Evolutionary conservation across 2,888 invertebrate genomes (phyloP).

Genomic region (Drosophila gaucha): DNA sequence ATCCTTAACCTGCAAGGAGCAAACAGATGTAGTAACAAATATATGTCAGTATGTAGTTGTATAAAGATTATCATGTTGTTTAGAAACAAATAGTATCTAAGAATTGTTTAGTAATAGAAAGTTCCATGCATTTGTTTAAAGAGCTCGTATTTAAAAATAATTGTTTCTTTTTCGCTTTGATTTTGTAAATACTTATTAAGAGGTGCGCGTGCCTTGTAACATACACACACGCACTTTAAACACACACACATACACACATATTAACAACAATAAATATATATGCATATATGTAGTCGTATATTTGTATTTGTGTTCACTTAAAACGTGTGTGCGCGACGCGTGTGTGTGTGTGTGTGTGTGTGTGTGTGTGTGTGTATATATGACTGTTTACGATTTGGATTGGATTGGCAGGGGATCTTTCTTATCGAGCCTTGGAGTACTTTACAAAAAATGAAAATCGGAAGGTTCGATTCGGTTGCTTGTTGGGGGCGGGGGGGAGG

Average conservation of each 20-base stretch:
- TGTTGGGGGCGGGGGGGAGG: too few relatives aligned
- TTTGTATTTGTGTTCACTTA: conserved; percentile 18
- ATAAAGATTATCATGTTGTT: conserved; percentile 52
- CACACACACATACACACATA: conserved; percentile 67
- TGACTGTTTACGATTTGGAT: conserved; percentile 7
- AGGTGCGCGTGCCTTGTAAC: conserved; percentile 28
- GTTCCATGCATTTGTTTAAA: conserved; percentile 52
- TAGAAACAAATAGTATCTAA: conserved; percentile 42
- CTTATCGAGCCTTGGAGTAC: conserved; percentile 1
- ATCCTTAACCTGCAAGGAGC: conserved; percentile 83
- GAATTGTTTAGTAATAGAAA: conserved; percentile 45
- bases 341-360: conserved; percentile 10
- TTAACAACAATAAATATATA: conserved; percentile 70
- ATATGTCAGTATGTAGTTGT: conserved; percentile 68
- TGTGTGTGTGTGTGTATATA: conserved; percentile 2
- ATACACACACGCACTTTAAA: conserved; percentile 44
- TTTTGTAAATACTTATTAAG: conserved; percentile 60
- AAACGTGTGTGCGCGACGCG: conserved; percentile 8
- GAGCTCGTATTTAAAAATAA: conserved; percentile 60
- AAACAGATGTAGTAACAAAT: conserved; percentile 80
- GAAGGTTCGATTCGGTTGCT: too few relatives aligned
- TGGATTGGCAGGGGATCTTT: neutral
- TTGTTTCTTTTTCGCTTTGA: conserved; percentile 54
- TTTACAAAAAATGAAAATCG: too few relatives aligned
- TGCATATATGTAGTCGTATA: conserved; percentile 42